Percentiles rank a stretch among this genome's conserved stretches.
Evolutionary conservation across 2,113 vertebrate species (phyloP).

Genomic region (Muntiacus muntjak): DNA sequence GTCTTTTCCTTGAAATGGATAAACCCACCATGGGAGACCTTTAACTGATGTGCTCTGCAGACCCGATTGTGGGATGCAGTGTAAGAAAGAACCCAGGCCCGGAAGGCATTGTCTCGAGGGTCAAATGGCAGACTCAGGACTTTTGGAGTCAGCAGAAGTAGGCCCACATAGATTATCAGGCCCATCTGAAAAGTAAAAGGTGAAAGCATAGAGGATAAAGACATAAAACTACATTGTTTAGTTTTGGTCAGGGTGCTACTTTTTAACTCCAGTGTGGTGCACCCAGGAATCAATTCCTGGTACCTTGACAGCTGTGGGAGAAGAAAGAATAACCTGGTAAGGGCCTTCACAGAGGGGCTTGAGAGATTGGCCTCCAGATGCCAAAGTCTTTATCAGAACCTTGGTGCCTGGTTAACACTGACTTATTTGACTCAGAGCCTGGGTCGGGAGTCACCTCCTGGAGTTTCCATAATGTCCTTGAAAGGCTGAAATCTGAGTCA

Average conservation of each 20-base stretch:
- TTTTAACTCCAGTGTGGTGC: background rate
- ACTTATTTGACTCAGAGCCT: background rate
- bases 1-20: background rate
- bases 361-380: background rate
- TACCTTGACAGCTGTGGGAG: background rate
- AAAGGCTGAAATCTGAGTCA: background rate
- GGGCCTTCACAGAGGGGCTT: background rate
- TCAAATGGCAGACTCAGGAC: background rate
- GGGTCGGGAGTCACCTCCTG: background rate
- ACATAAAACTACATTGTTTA: background rate
- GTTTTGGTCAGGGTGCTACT: background rate
- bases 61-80: background rate
- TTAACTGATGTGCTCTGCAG: background rate
- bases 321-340: background rate
- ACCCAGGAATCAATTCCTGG: background rate
- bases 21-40: background rate
- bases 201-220: background rate
- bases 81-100: background rate
- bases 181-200: background rate
- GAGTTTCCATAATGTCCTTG: background rate
- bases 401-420: background rate
- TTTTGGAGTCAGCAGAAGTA: background rate
- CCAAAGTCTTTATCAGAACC: background rate
- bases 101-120: background rate
- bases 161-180: background rate